Base-by-base conservation (phyloP, 2,797 vertebrate species). In the Lates japonicus region DNA sequence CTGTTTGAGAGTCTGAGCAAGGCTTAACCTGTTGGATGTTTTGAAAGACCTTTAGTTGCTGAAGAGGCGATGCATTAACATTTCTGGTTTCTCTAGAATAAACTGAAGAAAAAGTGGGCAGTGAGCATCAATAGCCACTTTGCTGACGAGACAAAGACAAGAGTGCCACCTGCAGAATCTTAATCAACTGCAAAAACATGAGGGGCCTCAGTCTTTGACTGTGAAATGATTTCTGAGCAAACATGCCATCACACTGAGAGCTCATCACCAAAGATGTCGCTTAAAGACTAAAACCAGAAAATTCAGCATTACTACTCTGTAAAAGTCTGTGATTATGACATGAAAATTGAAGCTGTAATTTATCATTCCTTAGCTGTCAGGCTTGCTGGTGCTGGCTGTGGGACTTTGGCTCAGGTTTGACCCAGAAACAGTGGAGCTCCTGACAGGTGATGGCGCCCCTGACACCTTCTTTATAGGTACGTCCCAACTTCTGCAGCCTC, bases 321-420 rank as follows among this genome's bases (percentile, higher is more conserved):
- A 35, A 0, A 62, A 49, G 29, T 73, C 33, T 42, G 19, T 59
- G 1, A n/a, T 20, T 9, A 8, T 25, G 16, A 65, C 12, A 6
- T 55, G 19, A 62, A 64, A 48, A 37, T 9, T 65, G 13, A 70
- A 55, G 2, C 7, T 42, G 3, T 57, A 3, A 13, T 70, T 46
- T 35, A 1, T 71, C 42, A 0, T 76, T 74, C 44, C 80, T 41
- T 95, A 99, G 98, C 91, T 99, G 94, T 96, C 96, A 0, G 98
- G 98, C 76, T 85, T 97, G 14, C 87, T 97, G 75, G 96, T 99
- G 84, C 93, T 99, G 86, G 96, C 96, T 3, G 96, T 99, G 69
- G 98, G 97, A 80, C 94, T 99, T 2, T 99, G 98, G 98, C 95
- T 99, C 82, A 94, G 97, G 37, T 97, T 99, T 76, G 97, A 97